A percentile compares a stretch with the other conserved stretches of the same genome.
These are phyloP conservation scores for Lichenostomus cassidix DNA, from an alignment of 2,113 vertebrate genomes.

Conservation along the genomic window DNA sequence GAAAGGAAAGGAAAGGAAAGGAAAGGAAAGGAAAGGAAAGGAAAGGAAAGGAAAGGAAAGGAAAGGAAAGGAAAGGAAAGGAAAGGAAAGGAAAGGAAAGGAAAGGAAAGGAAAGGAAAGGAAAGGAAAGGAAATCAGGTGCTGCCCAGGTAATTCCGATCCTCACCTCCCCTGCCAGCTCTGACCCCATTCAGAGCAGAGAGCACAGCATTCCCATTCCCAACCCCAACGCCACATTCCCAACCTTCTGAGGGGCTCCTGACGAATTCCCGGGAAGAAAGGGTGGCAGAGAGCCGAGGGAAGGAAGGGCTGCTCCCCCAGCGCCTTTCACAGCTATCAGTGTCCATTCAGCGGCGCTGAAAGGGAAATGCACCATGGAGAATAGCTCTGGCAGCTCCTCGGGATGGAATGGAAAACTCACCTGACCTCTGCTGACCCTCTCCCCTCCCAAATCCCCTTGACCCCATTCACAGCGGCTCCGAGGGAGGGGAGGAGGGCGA, in stretches of 20 bases:
- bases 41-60: no score
- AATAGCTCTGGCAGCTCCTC: constrained; percentile 50
- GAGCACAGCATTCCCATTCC: not conserved
- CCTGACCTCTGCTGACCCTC: constrained; percentile 50
- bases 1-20: no score
- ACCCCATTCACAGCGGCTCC: constrained; percentile 6
- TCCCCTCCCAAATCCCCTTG: constrained; percentile 25
- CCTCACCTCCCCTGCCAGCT: not conserved
- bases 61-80: no score
- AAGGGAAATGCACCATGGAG: constrained; percentile 50
- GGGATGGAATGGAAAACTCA: constrained; percentile 12
- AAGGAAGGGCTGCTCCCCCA: constrained; percentile 26
- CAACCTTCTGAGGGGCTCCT: not conserved
- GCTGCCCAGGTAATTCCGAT: not conserved
- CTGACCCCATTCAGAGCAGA: not conserved
- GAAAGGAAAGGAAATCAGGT: no score
- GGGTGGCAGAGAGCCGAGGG: constrained; percentile 21
- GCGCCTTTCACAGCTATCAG: constrained; percentile 57
- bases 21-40: no score
- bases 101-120: no score
- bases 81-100: no score
- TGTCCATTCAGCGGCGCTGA: constrained; percentile 18
- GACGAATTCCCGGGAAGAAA: constrained; percentile 12
- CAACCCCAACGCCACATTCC: not conserved
- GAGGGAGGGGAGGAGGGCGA: not conserved